Percentiles rank a stretch among this genome's conserved stretches.
Evolutionary conservation across 2,113 vertebrate genomes (phyloP).

Genomic region (Heterotis niloticus): DNA sequence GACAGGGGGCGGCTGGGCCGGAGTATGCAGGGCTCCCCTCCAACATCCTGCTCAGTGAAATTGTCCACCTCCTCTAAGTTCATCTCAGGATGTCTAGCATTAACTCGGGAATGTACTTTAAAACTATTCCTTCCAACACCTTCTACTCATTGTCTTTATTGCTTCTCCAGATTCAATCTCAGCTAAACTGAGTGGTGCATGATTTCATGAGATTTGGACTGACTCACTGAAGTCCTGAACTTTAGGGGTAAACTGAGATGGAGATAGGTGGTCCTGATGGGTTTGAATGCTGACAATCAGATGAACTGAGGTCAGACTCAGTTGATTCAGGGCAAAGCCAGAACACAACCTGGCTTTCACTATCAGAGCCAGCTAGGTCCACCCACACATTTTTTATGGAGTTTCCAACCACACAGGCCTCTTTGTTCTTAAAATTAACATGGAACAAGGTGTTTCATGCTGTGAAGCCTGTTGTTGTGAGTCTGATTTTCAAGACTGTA

Average conservation of each 20-base stretch:
- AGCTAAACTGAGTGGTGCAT: not conserved
- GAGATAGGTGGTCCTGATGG: not conserved
- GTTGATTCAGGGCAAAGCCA: not conserved
- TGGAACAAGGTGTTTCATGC: not conserved
- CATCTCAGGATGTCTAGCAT: not conserved
- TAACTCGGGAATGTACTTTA: not conserved
- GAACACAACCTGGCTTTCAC: not conserved
- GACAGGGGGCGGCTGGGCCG: not conserved
- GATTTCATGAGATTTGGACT: not conserved
- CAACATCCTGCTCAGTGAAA: not conserved
- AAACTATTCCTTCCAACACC: not conserved
- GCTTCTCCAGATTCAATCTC: not conserved
- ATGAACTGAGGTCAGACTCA: not conserved
- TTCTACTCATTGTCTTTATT: not conserved
- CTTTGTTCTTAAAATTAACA: slow-evolving; percentile 2
- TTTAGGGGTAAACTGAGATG: too few species aligned
- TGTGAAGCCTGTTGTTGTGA: slow-evolving; percentile 9
- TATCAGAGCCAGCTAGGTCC: slow-evolving; percentile 15
- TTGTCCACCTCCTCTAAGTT: not conserved
- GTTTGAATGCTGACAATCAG: not conserved
- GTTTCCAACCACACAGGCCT: not conserved
- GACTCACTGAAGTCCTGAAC: not conserved
- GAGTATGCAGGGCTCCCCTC: not conserved
- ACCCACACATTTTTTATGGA: slow-evolving; percentile 16
- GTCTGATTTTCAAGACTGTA: not conserved